These are phyloP conservation scores for Platalea minor DNA, from an alignment of 2,797 vertebrate genomes.

Conservation along the genomic window DNA sequence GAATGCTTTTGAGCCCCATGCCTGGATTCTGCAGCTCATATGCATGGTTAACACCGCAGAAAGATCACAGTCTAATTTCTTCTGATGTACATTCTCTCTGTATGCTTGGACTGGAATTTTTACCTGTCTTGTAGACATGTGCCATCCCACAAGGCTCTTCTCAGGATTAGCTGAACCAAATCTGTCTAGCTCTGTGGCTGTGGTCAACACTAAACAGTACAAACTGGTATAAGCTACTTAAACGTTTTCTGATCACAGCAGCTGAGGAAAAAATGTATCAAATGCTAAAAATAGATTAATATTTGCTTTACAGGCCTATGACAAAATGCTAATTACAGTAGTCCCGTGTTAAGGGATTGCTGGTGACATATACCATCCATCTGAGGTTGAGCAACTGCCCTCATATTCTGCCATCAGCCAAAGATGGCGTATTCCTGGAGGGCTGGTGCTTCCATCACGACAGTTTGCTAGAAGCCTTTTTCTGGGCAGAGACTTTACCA, in stretches of 20 bases:
- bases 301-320: background rate
- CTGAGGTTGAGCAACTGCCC: background rate
- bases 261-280: background rate
- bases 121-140: background rate
- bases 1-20: background rate
- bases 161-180: background rate
- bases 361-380: background rate
- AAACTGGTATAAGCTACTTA: background rate
- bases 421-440: background rate
- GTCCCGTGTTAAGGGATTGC: background rate
- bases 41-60: accelerated
- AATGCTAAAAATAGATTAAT: background rate
- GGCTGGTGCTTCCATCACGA: background rate
- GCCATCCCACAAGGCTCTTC: background rate
- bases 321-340: background rate
- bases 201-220: background rate
- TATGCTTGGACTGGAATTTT: background rate
- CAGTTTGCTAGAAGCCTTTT: background rate
- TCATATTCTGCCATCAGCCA: background rate
- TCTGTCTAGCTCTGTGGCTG: background rate
- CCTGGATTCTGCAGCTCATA: background rate
- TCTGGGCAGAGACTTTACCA: background rate
- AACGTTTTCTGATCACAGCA: background rate
- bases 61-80: background rate
- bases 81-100: background rate